Conservation (phyloP, 2,797 vertebrate species). For the Sandelia bainsii region DNA sequence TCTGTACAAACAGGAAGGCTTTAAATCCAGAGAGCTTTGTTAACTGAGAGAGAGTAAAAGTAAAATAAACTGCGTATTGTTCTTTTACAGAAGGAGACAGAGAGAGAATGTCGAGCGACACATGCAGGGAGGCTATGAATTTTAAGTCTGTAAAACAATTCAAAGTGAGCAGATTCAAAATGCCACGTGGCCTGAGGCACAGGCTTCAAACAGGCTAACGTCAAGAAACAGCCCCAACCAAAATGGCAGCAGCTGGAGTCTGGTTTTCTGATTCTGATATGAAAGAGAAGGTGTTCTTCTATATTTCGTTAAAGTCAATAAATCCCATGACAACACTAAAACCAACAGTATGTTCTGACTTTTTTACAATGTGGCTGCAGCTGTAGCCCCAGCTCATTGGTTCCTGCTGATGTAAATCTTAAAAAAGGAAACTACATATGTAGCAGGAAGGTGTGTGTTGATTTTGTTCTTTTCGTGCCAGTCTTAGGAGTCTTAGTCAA, state of each 20-base stretch:
- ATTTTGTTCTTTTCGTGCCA: no score
- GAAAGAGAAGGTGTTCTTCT: background rate
- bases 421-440: no score
- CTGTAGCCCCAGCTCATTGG: no score
- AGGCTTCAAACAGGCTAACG: constrained; percentile 50
- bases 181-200: constrained; percentile 11
- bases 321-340: background rate
- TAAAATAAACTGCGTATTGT: background rate
- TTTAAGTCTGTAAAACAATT: background rate
- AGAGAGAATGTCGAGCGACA: no score
- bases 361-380: no score
- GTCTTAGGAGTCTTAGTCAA: no score
- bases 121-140: background rate
- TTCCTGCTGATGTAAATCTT: no score
- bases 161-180: constrained; percentile 30
- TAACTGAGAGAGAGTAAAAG: background rate
- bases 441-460: no score
- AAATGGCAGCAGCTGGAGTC: constrained; percentile 1
- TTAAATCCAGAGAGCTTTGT: background rate
- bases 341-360: background rate
- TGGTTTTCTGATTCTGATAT: background rate
- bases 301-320: background rate
- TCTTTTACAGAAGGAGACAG: background rate
- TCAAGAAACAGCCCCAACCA: constrained; percentile 9
- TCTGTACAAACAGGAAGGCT: no score